Percentiles rank a stretch among this genome's conserved stretches.
phyloP scores from a whole-genome alignment of 1,140 invertebrate genomes.

The Vollenhovia emeryi region DNA sequence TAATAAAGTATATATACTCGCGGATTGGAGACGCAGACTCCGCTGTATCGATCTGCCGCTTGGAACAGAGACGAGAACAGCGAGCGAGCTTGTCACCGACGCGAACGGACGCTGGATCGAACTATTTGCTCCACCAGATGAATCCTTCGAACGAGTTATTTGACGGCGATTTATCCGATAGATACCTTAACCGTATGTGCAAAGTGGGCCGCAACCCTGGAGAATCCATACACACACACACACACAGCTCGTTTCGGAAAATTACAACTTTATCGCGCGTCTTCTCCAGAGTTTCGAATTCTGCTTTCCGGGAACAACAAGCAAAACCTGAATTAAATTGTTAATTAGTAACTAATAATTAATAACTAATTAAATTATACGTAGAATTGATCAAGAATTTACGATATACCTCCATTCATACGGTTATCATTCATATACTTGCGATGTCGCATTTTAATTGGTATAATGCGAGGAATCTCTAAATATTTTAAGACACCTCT shows the following conservation, averaged over 20 bases:
- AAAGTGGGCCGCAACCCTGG: neutral
- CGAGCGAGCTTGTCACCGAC: constrained; percentile 59
- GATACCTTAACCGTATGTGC: neutral
- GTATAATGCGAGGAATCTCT: too few relatives aligned
- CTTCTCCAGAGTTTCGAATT: neutral
- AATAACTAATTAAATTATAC: neutral
- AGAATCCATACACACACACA: neutral
- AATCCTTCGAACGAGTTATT: constrained; percentile 47
- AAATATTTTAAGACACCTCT: neutral
- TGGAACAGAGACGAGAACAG: constrained; percentile 68
- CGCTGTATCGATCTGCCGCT: constrained; percentile 82
- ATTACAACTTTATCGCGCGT: neutral
- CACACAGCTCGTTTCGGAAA: neutral
- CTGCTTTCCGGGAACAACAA: neutral
- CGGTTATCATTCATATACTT: neutral
- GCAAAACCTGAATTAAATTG: neutral
- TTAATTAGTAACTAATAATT: neutral
- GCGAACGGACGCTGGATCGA: constrained; percentile 47
- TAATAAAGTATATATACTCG: constrained; percentile 77
- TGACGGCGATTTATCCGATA: constrained; percentile 44
- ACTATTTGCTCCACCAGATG: constrained; percentile 32
- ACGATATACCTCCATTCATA: neutral
- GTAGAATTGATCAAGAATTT: neutral
- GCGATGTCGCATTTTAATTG: neutral
- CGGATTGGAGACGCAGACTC: constrained; percentile 84